A percentile compares a stretch with the other conserved stretches of the same genome.
Evolutionary conservation across 2,113 vertebrate species (phyloP).

Genomic region (Mystacornis crossleyi): DNA sequence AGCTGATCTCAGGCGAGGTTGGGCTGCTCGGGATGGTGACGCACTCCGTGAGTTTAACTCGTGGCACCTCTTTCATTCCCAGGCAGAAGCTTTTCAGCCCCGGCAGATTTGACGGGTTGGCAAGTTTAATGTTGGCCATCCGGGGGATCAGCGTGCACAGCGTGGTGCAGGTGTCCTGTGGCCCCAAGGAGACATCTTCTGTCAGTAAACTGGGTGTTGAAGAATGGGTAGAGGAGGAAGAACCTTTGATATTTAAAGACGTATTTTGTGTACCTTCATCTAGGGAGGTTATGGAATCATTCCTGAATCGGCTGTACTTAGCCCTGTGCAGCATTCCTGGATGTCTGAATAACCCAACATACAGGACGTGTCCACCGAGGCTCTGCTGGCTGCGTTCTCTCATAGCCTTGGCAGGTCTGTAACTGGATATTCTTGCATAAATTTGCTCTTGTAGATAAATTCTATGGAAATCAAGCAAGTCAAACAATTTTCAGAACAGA

Average conservation of each 20-base stretch:
- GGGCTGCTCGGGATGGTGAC: slow-evolving; percentile 65
- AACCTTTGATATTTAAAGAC: slow-evolving; percentile 70
- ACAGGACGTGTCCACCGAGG: slow-evolving; percentile 74
- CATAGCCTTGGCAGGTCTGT: slow-evolving; percentile 79
- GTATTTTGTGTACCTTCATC: slow-evolving; percentile 79
- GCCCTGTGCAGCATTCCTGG: slow-evolving; percentile 92
- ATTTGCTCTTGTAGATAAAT: slow-evolving; percentile 28
- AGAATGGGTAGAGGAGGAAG: slow-evolving; percentile 66
- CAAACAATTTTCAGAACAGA: slow-evolving; percentile 19
- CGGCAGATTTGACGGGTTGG: slow-evolving; percentile 76
- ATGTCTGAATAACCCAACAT: slow-evolving; percentile 77
- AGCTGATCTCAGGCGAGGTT: slow-evolving; percentile 66
- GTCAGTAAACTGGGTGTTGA: slow-evolving; percentile 60
- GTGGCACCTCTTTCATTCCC: slow-evolving; percentile 72
- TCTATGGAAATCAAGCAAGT: slow-evolving; percentile 4
- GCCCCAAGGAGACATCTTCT: slow-evolving; percentile 66
- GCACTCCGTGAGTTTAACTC: slow-evolving; percentile 73
- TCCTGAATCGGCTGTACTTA: slow-evolving; percentile 93
- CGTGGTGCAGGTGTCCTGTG: slow-evolving; percentile 76
- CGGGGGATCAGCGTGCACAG: slow-evolving; percentile 86
- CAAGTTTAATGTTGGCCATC: slow-evolving; percentile 83
- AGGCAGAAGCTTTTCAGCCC: slow-evolving; percentile 80
- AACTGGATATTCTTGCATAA: slow-evolving; percentile 43
- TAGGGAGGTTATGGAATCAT: slow-evolving; percentile 85
- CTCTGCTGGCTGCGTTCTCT: slow-evolving; percentile 78